phyloP scores from a whole-genome alignment of 2,113 vertebrate genomes.

The Colossoma macropomum region DNA sequence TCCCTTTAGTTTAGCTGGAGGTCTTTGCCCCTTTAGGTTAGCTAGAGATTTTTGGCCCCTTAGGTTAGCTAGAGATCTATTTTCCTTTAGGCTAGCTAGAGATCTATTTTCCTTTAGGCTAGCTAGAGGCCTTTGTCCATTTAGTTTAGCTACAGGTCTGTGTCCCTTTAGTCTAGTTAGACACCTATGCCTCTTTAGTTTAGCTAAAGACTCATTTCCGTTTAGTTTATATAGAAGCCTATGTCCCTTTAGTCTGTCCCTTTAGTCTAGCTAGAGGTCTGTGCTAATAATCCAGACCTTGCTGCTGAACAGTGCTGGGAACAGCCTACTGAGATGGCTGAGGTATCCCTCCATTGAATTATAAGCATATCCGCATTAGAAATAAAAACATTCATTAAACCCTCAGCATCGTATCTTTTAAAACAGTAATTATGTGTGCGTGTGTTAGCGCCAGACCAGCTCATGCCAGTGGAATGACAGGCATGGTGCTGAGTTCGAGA shows the following conservation, averaged over 20 bases:
- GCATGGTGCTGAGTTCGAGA: constrained; percentile 51
- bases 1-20: too few relatives aligned
- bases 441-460: not conserved
- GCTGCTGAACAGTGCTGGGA: not conserved
- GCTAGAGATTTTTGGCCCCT: too few relatives aligned
- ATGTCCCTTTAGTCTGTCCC: too few relatives aligned
- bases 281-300: too few relatives aligned
- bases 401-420: not conserved
- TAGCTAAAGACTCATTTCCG: too few relatives aligned
- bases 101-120: not conserved
- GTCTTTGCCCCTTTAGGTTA: too few relatives aligned
- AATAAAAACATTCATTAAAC: constrained; percentile 21
- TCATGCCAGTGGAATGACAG: constrained; percentile 68
- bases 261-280: too few relatives aligned
- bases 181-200: not conserved
- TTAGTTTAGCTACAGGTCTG: too few relatives aligned
- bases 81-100: too few relatives aligned
- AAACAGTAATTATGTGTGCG: constrained; percentile 26
- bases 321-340: not conserved
- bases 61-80: too few relatives aligned
- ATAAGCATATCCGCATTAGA: not conserved
- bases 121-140: not conserved
- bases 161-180: too few relatives aligned
- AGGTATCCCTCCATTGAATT: not conserved
- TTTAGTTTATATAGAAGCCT: too few relatives aligned